Conservation (phyloP, 2,113 vertebrate species). For the Chiloscyllium plagiosum region DNA sequence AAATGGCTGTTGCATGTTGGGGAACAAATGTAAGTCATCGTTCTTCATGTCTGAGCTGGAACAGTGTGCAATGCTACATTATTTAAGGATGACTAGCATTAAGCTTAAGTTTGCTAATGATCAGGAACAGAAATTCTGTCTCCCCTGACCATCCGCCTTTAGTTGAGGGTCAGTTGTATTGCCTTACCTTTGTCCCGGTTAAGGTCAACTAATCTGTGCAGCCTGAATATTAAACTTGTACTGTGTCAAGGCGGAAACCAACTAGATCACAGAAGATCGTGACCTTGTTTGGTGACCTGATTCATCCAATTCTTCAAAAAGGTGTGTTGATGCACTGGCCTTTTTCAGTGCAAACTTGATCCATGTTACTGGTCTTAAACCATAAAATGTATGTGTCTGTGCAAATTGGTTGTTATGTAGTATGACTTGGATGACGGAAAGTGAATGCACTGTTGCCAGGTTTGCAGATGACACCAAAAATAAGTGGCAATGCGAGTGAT, state of each 20-base stretch:
- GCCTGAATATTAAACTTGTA: not conserved
- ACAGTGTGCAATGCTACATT: not conserved
- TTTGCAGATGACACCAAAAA: too few relatives aligned
- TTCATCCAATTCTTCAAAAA: not conserved
- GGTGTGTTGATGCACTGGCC: not conserved
- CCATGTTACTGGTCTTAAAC: too few relatives aligned
- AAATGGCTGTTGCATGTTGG: not conserved
- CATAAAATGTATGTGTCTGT: not conserved
- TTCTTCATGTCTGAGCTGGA: not conserved
- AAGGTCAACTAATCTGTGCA: not conserved
- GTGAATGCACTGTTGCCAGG: too few relatives aligned
- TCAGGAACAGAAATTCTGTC: not conserved
- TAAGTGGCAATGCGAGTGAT: too few relatives aligned
- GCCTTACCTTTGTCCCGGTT: not conserved
- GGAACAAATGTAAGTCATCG: not conserved
- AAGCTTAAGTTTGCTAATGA: not conserved
- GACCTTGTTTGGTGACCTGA: not conserved
- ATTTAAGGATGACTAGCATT: not conserved
- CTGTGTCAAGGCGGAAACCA: not conserved
- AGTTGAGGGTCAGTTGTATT: not conserved
- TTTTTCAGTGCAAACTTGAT: not conserved
- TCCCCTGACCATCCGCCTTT: not conserved
- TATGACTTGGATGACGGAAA: too few relatives aligned
- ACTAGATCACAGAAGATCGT: not conserved
- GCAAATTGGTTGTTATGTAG: not conserved